A percentile compares a stretch with the other conserved stretches of the same genome.
Evolutionary conservation across 2,888 invertebrate genomes (phyloP).

Genomic region (Platycheirus rosarum): DNA sequence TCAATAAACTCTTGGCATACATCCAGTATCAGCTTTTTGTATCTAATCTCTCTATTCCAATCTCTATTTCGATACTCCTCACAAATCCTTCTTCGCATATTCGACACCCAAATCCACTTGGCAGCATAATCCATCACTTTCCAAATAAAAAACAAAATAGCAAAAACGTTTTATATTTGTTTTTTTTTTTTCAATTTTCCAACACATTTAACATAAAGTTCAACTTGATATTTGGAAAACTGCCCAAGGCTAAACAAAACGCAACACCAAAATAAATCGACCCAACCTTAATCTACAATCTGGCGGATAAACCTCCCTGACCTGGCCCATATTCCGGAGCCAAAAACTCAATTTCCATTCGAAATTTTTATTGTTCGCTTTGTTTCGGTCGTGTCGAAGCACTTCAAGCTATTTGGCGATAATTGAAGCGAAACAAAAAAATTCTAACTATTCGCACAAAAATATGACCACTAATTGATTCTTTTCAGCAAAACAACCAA

Average conservation of each 20-base stretch:
- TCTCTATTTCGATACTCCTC: conserved; percentile 12
- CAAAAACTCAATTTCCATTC: conserved; percentile 48
- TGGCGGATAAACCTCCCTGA: conserved; percentile 47
- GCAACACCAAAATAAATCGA: conserved; percentile 22
- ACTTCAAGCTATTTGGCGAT: neutral
- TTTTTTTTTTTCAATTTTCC: neutral
- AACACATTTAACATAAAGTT: conserved; percentile 45
- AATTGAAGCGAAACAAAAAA: too few species aligned
- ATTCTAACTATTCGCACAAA: too few species aligned
- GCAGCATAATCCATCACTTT: conserved; percentile 28
- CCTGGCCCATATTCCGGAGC: conserved; percentile 48
- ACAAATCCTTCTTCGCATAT: neutral
- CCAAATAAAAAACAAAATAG: conserved; percentile 16
- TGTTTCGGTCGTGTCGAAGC: conserved; percentile 14
- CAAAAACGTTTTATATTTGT: conserved; percentile 12
- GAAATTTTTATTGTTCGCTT: conserved; percentile 17
- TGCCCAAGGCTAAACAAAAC: conserved; percentile 56
- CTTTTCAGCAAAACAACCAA: neutral
- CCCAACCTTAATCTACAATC: conserved; percentile 33
- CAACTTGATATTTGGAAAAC: conserved; percentile 49
- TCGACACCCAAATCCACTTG: conserved; percentile 4
- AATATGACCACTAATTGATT: neutral
- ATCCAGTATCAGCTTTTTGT: conserved; percentile 27
- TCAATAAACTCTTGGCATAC: conserved; percentile 30
- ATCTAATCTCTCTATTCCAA: too few species aligned